Conservation (phyloP, 2,113 vertebrate species). For the Callaeas wilsoni region DNA sequence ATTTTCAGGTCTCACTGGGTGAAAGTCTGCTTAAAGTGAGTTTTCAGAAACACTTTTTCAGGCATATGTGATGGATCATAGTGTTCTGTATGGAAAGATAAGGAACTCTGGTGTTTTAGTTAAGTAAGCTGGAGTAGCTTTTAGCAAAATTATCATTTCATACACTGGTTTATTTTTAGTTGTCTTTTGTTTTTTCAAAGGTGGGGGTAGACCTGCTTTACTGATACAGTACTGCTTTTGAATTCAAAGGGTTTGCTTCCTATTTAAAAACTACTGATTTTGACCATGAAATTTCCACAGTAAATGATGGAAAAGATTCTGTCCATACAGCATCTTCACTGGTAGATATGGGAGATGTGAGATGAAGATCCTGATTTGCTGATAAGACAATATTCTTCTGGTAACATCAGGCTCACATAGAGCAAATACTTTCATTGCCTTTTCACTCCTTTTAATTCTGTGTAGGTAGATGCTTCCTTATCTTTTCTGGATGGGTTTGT, state of each 20-base stretch:
- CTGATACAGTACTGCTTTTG: not conserved
- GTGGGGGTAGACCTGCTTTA: not conserved
- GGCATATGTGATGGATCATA: not conserved
- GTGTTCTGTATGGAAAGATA: not conserved
- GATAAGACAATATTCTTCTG: not conserved
- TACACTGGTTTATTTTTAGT: not conserved
- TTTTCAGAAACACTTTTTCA: not conserved
- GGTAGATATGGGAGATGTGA: not conserved
- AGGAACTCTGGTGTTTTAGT: not conserved
- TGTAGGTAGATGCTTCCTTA: slow-evolving; percentile 92
- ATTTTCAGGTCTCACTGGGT: not conserved
- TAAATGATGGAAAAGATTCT: not conserved
- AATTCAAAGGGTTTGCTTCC: not conserved
- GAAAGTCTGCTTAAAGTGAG: not conserved
- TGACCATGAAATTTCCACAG: not conserved
- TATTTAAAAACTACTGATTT: not conserved
- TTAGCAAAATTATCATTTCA: not conserved
- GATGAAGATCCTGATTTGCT: not conserved
- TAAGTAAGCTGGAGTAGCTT: not conserved
- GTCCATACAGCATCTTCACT: not conserved
- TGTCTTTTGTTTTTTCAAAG: not conserved
- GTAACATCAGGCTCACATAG: not conserved
- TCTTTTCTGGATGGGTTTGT: slow-evolving; percentile 96
- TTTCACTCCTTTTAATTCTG: not conserved
- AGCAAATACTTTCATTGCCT: not conserved